These are phyloP conservation scores for Trachemys scripta DNA, from an alignment of 2,113 vertebrate genomes.

Conservation along the genomic window DNA sequence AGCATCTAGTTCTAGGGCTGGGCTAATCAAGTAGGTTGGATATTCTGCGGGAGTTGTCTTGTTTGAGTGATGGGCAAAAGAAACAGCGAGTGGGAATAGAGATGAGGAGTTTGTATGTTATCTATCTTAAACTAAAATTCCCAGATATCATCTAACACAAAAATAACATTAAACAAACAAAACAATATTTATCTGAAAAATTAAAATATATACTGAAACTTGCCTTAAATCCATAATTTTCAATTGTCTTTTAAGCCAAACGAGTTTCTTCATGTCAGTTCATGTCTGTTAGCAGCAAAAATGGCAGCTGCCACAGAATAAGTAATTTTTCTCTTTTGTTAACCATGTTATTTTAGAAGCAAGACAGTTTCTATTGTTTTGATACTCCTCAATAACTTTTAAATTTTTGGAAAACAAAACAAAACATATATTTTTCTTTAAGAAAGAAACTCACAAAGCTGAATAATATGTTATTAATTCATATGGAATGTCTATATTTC, in stretches of 20 bases:
- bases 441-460: accelerated
- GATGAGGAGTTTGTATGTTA: too few species aligned
- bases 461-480: background rate
- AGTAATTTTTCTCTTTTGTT: conserved; percentile 13
- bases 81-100: background rate
- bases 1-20: background rate
- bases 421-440: background rate
- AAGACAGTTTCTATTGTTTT: background rate
- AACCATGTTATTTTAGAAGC: background rate
- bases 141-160: background rate
- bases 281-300: conserved; percentile 3
- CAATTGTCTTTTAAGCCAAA: background rate
- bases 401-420: background rate
- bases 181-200: too few species aligned
- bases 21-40: background rate
- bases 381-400: background rate
- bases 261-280: background rate
- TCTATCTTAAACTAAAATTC: too few species aligned
- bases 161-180: background rate
- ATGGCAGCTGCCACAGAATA: conserved; percentile 20
- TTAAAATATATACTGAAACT: background rate
- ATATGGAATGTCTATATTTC: background rate
- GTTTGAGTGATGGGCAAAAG: background rate
- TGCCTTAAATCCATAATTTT: background rate
- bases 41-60: background rate